Base-by-base conservation (phyloP, 2,888 invertebrate species). In the Pycnomerus fuliginosus region DNA sequence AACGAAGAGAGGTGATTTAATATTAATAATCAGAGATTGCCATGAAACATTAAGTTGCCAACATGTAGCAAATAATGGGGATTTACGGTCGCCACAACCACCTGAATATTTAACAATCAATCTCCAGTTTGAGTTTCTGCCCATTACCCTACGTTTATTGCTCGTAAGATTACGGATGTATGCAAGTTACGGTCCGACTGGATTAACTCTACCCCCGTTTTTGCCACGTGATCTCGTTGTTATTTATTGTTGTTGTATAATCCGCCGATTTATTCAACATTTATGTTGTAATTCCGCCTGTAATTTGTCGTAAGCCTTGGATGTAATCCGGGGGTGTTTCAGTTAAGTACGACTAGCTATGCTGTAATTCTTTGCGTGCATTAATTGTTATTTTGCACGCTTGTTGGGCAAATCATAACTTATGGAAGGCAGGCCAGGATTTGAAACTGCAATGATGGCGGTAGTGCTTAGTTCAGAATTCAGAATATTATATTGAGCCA, bases 61-160 rank as follows among this genome's bases (percentile, higher is more conserved):
- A 14, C 36, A 27, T 27, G 17, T 20, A 34, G 13, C 36, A 36
- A 28, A 36, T 36, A 36, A 36, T 36, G 29, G 36, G 29, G 29
- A 36, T 36, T 36, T 36, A 36, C 35, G 28, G 29, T 17, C 14
- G 12, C 5, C 17, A 17, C 36, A 8, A 34, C 11, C 28, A 12
- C 13, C 12, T 36, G 28, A 36, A 36, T 36, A 36, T 36, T 36
- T 36, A 36, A 36, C 36, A 36, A 36, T 36, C 36, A 36, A 36
- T 36, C 36, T 36, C 17, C 36, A 27, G 27, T 28, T 27, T 36
- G 20, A 36, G n/a, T 36, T 14, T 17, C 16, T 13, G 20, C 4
- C 29, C 15, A 37, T 37, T 29, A 29, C 35, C 35, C 28, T 28
- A 20, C 28, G 35, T 36, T 36, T 36, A 36, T 36, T 36, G 35